Evolutionary conservation across 2,797 vertebrate genomes (phyloP).

Genomic region (Vireo griseus): DNA sequence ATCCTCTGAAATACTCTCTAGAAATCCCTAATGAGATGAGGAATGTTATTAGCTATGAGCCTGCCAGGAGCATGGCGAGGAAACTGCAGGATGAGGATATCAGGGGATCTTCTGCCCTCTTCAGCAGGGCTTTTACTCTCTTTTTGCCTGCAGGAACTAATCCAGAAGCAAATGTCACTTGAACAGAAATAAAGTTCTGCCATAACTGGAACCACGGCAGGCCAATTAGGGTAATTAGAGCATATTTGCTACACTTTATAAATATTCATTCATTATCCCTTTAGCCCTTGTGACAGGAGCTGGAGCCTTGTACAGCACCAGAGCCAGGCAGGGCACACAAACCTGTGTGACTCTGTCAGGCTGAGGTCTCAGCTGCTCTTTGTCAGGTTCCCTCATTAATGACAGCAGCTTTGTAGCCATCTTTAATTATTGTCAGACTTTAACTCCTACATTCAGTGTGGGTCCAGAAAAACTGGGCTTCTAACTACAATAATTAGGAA

Average conservation of each 20-base stretch:
- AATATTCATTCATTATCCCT: slow-evolving; percentile 20
- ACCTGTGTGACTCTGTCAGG: background rate
- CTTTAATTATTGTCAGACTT: background rate
- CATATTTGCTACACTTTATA: slow-evolving; percentile 39
- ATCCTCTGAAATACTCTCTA: background rate
- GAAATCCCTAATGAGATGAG: background rate
- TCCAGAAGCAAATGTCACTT: slow-evolving; percentile 16
- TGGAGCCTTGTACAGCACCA: background rate
- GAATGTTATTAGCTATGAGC: background rate
- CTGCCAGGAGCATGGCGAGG: background rate
- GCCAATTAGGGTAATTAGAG: slow-evolving; percentile 38
- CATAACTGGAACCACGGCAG: slow-evolving; percentile 7
- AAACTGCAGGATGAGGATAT: background rate
- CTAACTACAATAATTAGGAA: background rate
- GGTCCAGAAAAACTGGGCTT: background rate
- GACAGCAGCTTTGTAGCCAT: background rate
- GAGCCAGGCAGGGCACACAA: background rate
- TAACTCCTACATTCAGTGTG: background rate
- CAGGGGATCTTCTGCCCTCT: background rate
- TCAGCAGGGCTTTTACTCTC: background rate
- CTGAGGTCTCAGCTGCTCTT: background rate
- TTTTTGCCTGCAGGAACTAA: background rate
- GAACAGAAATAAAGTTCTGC: slow-evolving; percentile 28
- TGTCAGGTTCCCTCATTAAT: background rate
- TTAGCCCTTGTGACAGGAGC: background rate